Evolutionary conservation across 2,797 vertebrate species (phyloP).

Genomic region (Carapus acus): DNA sequence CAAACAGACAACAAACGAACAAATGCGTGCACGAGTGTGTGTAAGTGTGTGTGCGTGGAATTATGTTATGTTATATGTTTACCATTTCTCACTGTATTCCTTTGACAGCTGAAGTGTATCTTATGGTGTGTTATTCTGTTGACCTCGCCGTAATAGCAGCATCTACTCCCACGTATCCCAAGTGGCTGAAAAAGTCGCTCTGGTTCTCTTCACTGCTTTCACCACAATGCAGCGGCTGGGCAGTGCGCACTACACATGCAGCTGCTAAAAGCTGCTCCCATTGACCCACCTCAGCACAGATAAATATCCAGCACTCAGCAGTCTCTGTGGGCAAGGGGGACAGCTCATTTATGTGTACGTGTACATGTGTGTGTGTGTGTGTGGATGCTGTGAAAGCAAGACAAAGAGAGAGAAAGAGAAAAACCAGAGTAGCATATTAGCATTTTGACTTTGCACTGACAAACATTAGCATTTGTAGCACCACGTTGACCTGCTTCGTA

Average conservation of each 20-base stretch:
- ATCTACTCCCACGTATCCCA: slow-evolving; percentile 37
- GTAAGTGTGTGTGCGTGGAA: background rate
- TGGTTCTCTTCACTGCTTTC: slow-evolving; percentile 45
- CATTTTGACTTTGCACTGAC: slow-evolving; percentile 12
- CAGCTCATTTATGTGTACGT: slow-evolving; percentile 5
- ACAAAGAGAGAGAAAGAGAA: slow-evolving; percentile 20
- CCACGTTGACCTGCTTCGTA: slow-evolving; percentile 46
- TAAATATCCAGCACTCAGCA: slow-evolving; percentile 52
- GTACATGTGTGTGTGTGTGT: slow-evolving; percentile 21
- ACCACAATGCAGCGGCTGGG: slow-evolving; percentile 48
- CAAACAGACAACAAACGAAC: too few relatives aligned
- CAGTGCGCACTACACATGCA: slow-evolving; percentile 42
- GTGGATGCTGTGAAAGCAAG: slow-evolving; percentile 14
- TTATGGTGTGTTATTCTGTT: slow-evolving; percentile 28
- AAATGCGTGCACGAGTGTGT: too few relatives aligned
- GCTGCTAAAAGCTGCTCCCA: slow-evolving; percentile 67
- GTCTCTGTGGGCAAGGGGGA: slow-evolving; percentile 28
- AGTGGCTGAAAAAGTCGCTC: slow-evolving; percentile 50
- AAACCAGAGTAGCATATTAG: slow-evolving; percentile 8
- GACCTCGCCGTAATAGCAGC: slow-evolving; percentile 33
- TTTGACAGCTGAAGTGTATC: slow-evolving; percentile 6
- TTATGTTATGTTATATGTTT: background rate
- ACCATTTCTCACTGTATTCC: too few relatives aligned
- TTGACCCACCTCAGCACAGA: slow-evolving; percentile 62
- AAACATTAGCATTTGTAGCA: slow-evolving; percentile 40